Evolutionary conservation across 2,797 vertebrate species (phyloP), one percentile per base, ranked within the genome.

Genomic region (Limnodromus scolopaceus): DNA sequence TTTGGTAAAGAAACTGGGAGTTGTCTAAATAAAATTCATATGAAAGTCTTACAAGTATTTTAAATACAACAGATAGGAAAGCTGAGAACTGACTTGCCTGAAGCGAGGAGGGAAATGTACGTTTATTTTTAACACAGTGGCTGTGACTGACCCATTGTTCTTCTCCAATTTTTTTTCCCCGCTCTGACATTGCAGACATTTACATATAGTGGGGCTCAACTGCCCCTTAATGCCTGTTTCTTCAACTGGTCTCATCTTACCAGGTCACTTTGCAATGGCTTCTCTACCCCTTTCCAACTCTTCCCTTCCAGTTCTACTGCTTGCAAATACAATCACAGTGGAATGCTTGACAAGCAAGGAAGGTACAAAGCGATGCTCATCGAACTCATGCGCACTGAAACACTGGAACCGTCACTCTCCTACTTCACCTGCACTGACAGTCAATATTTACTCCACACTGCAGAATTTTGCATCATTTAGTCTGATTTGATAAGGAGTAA

Each of bases 61-160:
- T 36, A 78, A 61, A 75, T 28, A 53, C 8, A 27, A 63, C 18
- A 86, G 53, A 61, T 9, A 4, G 23, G 39, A 85, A 90, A 58
- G 41, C 22, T 69, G 58, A 86, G 45, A 91, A 75, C 28, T 41
- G 43, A 63, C 43, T 45, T 83, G 46, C 27, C 17, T 41, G 23
- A 78, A 51, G 15, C 2, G 20, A 23, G 8, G 49, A 64, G 15
- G n/a, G 10, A 82, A 63, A 63, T 0, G 0, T 3, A 36, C 17
- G 11, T 70, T 39, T 58, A 10, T 49, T 80, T 53, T 64, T 34
- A 72, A 65, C 48, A 38, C 20, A 38, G 8, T 3, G 11, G 20
- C 28, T 61, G 6, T 39, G 45, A 78, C 28, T 28, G 66, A 69
- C 24, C 19, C 1, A 15, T 30, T 45, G 18, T 6, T 57, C 38